Evolutionary conservation across 2,888 invertebrate genomes (phyloP).

Genomic region (Latheticus oryzae): DNA sequence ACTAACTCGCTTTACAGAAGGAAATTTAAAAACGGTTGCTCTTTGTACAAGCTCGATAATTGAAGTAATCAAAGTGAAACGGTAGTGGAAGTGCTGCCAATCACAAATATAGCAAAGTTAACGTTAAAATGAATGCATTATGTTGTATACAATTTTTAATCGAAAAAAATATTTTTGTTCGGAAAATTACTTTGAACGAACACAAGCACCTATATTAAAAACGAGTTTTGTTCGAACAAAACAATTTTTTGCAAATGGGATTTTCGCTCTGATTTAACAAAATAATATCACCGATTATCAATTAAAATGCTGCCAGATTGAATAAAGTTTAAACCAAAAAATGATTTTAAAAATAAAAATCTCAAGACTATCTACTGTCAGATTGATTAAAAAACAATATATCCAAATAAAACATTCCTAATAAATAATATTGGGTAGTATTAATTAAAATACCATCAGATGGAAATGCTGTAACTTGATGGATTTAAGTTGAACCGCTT

Average conservation of each 20-base stretch:
- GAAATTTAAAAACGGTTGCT: conserved; percentile 30
- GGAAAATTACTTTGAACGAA: conserved; percentile 5
- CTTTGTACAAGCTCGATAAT: conserved; percentile 31
- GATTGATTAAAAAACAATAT: too few relatives aligned
- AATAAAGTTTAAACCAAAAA: too few relatives aligned
- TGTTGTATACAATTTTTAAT: conserved; percentile 9
- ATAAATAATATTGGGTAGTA: too few relatives aligned
- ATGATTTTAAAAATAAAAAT: too few relatives aligned
- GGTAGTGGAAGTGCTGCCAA: conserved; percentile 38
- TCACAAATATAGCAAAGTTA: conserved; percentile 30
- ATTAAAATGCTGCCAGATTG: too few relatives aligned
- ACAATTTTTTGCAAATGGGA: conserved; percentile 20
- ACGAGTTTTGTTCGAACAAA: conserved; percentile 28
- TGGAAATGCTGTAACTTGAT: conserved; percentile 29
- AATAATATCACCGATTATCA: too few relatives aligned
- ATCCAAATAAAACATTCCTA: too few relatives aligned
- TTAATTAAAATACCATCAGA: conserved; percentile 37
- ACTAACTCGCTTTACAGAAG: conserved; percentile 37
- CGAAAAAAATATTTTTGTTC: conserved; percentile 12
- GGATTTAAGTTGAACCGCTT: conserved; percentile 25
- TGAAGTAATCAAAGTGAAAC: conserved; percentile 42
- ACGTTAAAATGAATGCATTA: conserved; percentile 20
- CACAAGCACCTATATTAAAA: conserved; percentile 21
- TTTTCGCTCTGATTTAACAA: conserved; percentile 18
- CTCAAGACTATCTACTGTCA: too few relatives aligned